These are phyloP conservation scores for Oryzias curvinotus DNA, from an alignment of 2,113 vertebrate species.

Conservation along the genomic window DNA sequence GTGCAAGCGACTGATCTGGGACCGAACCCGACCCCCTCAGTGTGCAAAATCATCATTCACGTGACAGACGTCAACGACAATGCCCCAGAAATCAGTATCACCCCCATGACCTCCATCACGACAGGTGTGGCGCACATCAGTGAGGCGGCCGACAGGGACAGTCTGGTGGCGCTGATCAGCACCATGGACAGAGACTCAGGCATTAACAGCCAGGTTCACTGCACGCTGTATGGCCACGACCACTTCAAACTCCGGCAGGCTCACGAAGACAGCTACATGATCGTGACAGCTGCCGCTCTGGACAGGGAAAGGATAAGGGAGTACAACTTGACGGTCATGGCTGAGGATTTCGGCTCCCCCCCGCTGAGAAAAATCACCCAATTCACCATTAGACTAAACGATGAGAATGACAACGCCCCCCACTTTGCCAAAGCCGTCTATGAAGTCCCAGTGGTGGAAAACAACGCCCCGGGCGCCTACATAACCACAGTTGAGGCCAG, in stretches of 20 bases:
- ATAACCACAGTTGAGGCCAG: constrained; percentile 84
- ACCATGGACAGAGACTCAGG: constrained; percentile 91
- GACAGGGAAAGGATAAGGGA: constrained; percentile 88
- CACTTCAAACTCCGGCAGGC: constrained; percentile 90
- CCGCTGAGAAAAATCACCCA: constrained; percentile 84
- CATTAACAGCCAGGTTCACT: constrained; percentile 87
- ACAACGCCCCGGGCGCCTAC: constrained; percentile 88
- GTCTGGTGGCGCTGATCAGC: constrained; percentile 92
- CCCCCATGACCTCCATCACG: constrained; percentile 81
- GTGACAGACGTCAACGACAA: constrained; percentile 94
- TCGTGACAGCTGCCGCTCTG: constrained; percentile 82
- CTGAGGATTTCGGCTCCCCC: constrained; percentile 88
- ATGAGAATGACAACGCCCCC: constrained; percentile 92
- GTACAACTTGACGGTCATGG: constrained; percentile 92
- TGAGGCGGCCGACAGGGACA: constrained; percentile 87
- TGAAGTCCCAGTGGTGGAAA: constrained; percentile 86
- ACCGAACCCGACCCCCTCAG: constrained; percentile 82
- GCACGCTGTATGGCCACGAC: constrained; percentile 88
- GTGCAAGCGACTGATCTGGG: constrained; percentile 90
- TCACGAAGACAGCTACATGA: constrained; percentile 92
- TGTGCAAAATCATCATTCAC: constrained; percentile 90
- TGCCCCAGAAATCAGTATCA: constrained; percentile 88
- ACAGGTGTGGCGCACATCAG: constrained; percentile 74
- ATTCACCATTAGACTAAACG: constrained; percentile 84
- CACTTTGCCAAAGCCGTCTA: constrained; percentile 83